These are phyloP conservation scores for Oreohelix idahoensis DNA, from an alignment of 1,140 invertebrate species.

Conservation along the genomic window DNA sequence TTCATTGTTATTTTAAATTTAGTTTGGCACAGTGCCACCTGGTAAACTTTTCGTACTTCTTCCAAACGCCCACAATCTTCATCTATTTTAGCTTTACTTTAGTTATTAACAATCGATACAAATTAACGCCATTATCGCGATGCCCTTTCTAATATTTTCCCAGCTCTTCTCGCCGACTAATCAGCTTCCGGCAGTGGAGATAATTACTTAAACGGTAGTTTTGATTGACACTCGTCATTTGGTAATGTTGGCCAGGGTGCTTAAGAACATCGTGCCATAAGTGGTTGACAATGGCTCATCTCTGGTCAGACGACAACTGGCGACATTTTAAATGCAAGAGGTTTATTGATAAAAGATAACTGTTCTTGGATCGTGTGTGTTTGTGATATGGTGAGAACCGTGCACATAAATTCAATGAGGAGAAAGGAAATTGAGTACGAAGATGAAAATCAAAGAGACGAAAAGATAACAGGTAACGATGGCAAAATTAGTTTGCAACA, in stretches of 20 bases:
- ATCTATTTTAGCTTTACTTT: neutral
- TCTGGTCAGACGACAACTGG: neutral
- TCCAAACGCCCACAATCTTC: neutral
- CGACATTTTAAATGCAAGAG: neutral
- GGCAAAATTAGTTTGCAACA: too few relatives aligned
- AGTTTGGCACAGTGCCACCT: too few relatives aligned
- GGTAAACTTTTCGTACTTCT: too few relatives aligned
- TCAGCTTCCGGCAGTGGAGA: neutral
- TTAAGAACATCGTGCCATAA: neutral
- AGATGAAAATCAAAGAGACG: too few relatives aligned
- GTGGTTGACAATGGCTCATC: neutral
- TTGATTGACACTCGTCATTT: neutral
- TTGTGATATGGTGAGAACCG: too few relatives aligned
- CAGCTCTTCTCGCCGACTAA: neutral
- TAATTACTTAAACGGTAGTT: constrained; percentile 3
- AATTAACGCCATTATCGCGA: neutral
- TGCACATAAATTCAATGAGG: too few relatives aligned
- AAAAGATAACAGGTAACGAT: too few relatives aligned
- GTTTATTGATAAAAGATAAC: too few relatives aligned
- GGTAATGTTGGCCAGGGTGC: neutral
- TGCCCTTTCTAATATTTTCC: neutral
- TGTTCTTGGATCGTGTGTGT: too few relatives aligned
- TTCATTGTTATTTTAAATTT: too few relatives aligned
- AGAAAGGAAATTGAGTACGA: too few relatives aligned
- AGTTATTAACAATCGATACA: neutral